These are phyloP conservation scores for Sitobion miscanthi DNA, from an alignment of 1,140 invertebrate species.

Conservation along the genomic window DNA sequence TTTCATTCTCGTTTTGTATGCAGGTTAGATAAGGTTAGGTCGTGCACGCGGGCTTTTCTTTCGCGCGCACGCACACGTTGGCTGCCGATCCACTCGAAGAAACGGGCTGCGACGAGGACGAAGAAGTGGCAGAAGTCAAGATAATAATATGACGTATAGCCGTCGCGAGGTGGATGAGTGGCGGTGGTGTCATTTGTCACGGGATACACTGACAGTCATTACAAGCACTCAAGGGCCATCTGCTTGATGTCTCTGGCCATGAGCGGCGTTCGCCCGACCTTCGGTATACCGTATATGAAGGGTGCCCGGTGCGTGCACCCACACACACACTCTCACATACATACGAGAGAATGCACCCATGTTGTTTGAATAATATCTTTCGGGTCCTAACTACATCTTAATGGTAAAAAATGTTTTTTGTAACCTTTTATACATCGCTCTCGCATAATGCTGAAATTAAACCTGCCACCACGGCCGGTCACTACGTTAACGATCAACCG, in stretches of 20 bases:
- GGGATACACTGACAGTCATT: constrained; percentile 44
- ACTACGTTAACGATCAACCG: background rate
- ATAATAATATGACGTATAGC: constrained; percentile 40
- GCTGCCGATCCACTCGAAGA: background rate
- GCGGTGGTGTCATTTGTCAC: constrained; percentile 38
- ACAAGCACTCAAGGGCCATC: constrained; percentile 41
- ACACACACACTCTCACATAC: background rate
- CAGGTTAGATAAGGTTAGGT: background rate
- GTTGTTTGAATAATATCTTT: constrained; percentile 47
- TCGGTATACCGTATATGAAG: background rate
- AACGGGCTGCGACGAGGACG: background rate
- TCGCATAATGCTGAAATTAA: constrained; percentile 4
- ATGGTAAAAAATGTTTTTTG: constrained; percentile 42
- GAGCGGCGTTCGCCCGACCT: background rate
- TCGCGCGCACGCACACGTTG: too few relatives aligned
- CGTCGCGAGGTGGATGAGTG: background rate
- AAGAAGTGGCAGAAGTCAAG: constrained; percentile 17
- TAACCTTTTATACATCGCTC: background rate
- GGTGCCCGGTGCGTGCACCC: background rate
- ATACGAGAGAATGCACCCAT: background rate
- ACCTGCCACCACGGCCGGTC: background rate
- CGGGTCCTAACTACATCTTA: constrained; percentile 23
- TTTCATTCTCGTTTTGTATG: background rate
- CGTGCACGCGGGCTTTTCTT: background rate
- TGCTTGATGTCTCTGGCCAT: constrained; percentile 1